These are phyloP conservation scores for Caenorhabditis sp. DNA, from an alignment of 2,888 invertebrate genomes.

Conservation along the genomic window DNA sequence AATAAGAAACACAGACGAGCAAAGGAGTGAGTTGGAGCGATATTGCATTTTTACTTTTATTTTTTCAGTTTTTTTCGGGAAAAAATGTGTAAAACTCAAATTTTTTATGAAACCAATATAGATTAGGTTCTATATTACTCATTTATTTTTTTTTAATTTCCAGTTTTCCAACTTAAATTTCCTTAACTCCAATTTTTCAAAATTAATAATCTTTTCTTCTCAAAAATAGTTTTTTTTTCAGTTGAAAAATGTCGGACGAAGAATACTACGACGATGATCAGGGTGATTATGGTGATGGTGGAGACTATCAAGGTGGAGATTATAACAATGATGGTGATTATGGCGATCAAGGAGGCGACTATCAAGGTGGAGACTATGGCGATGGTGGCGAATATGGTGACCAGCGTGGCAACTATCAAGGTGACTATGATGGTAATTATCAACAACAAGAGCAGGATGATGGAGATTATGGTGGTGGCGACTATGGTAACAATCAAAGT, in stretches of 20 bases:
- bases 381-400: conserved; percentile 17
- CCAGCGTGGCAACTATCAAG: conserved; percentile 7
- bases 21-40: no score
- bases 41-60: no score
- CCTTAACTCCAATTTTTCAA: neutral
- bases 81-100: no score
- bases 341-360: conserved; percentile 4
- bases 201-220: neutral
- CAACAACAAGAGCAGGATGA: neutral
- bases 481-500: no score
- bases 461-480: neutral
- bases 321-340: conserved; percentile 4
- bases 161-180: no score
- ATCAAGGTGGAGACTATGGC: conserved; percentile 17
- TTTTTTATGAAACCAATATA: no score
- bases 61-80: no score
- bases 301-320: conserved; percentile 7
- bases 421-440: conserved; percentile 6
- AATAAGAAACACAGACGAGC: no score
- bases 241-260: conserved; percentile 25
- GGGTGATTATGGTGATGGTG: conserved; percentile 5
- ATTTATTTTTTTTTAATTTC: no score
- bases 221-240: neutral
- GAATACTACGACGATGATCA: conserved; percentile 35
- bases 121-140: neutral